phyloP scores from a whole-genome alignment of 2,888 invertebrate species.

The Cantharis nigra region DNA sequence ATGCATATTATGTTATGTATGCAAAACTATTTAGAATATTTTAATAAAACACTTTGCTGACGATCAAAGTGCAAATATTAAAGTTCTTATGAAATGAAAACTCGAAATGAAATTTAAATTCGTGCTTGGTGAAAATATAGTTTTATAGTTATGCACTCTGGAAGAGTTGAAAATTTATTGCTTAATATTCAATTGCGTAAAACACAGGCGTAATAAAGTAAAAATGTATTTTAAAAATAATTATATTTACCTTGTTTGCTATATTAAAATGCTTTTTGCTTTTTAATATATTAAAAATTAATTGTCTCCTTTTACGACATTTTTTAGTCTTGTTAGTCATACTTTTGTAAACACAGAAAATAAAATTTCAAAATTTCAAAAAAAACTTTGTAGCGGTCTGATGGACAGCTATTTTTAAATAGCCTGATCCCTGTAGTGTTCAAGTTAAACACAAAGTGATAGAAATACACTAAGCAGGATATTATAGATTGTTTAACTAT shows the following conservation, averaged over 20 bases:
- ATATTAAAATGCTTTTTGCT: background rate
- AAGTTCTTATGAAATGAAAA: background rate
- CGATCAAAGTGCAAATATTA: background rate
- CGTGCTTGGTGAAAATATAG: background rate
- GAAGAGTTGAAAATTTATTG: background rate
- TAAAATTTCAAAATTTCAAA: background rate
- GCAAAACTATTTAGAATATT: background rate
- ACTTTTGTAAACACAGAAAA: background rate
- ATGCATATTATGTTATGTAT: background rate
- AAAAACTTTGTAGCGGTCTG: too few species aligned
- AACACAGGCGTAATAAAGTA: background rate
- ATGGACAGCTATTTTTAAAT: too few species aligned
- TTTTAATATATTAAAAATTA: background rate
- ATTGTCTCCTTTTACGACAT: background rate
- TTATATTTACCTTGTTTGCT: background rate
- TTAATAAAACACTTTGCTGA: background rate
- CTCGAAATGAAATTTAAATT: background rate
- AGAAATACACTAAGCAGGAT: slow-evolving; percentile 9
- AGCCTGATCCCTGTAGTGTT: too few species aligned
- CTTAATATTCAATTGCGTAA: background rate
- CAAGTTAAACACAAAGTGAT: background rate
- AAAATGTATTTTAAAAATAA: background rate
- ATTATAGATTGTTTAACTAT: slow-evolving; percentile 14
- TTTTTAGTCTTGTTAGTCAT: background rate
- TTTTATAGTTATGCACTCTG: background rate